Evolutionary conservation across 2,113 vertebrate species (phyloP).

Genomic region (Oncorhynchus masou): DNA sequence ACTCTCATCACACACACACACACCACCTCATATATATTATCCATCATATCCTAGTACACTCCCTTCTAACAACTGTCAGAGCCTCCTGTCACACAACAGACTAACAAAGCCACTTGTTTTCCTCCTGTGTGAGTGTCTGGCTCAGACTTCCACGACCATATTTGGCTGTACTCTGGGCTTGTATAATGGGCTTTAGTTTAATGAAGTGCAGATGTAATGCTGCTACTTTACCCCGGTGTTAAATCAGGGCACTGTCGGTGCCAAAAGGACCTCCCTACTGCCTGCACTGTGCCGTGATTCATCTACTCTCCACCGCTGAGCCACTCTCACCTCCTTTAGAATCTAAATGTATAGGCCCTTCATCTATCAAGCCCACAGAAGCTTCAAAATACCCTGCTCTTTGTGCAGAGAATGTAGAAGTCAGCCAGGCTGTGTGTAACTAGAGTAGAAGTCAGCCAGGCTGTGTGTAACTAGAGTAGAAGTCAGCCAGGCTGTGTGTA

Average conservation of each 20-base stretch:
- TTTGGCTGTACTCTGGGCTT: neutral
- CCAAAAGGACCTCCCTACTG: neutral
- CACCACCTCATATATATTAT: conserved; percentile 10
- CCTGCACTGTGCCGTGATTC: neutral
- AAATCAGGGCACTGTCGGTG: conserved; percentile 51
- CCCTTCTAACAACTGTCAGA: conserved; percentile 46
- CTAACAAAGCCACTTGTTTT: conserved; percentile 17
- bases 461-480: too few species aligned
- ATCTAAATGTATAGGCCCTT: conserved; percentile 7
- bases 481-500: too few species aligned
- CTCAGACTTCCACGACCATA: neutral
- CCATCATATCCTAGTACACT: conserved; percentile 35
- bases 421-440: too few species aligned
- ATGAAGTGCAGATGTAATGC: conserved; percentile 51
- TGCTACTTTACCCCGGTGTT: conserved; percentile 33
- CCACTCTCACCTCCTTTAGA: conserved; percentile 4
- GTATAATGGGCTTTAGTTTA: conserved; percentile 40
- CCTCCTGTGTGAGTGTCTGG: neutral
- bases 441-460: too few species aligned
- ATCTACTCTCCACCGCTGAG: neutral
- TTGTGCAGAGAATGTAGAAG: neutral
- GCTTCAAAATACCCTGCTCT: too few species aligned
- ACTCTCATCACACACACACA: too few species aligned
- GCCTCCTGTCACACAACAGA: conserved; percentile 31
- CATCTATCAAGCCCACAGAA: too few species aligned